A percentile compares a stretch with the other conserved stretches of the same genome.
Evolutionary conservation across 2,888 invertebrate genomes (phyloP).

Genomic region (Scaptodrosophila latifasciaeformis): DNA sequence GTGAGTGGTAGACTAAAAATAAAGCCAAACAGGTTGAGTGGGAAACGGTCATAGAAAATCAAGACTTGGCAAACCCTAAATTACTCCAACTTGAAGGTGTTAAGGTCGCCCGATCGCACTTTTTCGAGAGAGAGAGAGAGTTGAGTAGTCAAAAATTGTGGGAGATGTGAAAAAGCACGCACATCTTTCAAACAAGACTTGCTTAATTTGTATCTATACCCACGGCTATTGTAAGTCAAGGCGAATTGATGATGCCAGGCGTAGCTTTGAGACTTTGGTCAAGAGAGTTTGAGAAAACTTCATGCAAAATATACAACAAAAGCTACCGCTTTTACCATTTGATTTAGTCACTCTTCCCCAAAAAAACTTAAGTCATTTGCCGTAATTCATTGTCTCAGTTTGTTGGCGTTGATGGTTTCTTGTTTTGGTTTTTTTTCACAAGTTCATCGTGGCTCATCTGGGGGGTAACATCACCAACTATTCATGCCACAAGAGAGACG

Average conservation of each 20-base stretch:
- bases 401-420: constrained; percentile 36
- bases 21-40: too few species aligned
- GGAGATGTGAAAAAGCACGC: constrained; percentile 22
- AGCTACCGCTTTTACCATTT: too few species aligned
- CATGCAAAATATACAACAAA: too few species aligned
- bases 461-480: constrained; percentile 18
- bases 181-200: constrained; percentile 9
- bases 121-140: background rate
- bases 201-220: constrained; percentile 42
- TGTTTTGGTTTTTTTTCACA: constrained; percentile 33
- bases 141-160: constrained; percentile 6
- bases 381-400: constrained; percentile 49
- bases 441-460: constrained; percentile 51
- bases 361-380: constrained; percentile 55
- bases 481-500: background rate
- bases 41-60: too few species aligned
- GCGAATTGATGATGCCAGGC: too few species aligned
- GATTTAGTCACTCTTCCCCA: constrained; percentile 12
- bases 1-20: background rate
- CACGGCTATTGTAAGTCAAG: too few species aligned
- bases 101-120: background rate
- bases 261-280: constrained; percentile 18
- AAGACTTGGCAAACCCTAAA: too few species aligned
- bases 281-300: too few species aligned
- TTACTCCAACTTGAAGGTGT: background rate